Evolutionary conservation across 2,113 vertebrate genomes (phyloP).

Genomic region (Astatotilapia flaviijosephi): DNA sequence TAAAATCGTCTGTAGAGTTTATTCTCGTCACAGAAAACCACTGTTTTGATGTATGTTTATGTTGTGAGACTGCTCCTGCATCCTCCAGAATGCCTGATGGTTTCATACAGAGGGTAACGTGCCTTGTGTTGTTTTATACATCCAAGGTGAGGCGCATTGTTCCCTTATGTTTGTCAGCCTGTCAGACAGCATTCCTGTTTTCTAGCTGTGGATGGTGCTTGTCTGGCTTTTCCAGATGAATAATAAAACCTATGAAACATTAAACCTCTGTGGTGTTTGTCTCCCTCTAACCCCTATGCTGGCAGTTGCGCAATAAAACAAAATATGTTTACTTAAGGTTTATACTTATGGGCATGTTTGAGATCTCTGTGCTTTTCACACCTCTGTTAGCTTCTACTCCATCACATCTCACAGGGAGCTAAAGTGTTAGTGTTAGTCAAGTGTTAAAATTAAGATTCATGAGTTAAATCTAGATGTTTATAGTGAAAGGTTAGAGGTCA

Average conservation of each 20-base stretch:
- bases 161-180: slow-evolving; percentile 3
- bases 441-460: neutral
- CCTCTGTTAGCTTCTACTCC: neutral
- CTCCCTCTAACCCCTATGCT: neutral
- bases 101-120: slow-evolving; percentile 13
- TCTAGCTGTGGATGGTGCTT: neutral
- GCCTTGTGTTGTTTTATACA: slow-evolving; percentile 32
- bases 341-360: neutral
- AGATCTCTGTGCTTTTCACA: neutral
- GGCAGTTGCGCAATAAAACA: accelerated
- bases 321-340: neutral
- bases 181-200: slow-evolving; percentile 12
- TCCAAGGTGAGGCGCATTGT: neutral
- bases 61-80: neutral
- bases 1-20: neutral
- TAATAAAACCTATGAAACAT: slow-evolving; percentile 32
- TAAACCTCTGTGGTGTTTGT: neutral
- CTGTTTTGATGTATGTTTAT: neutral
- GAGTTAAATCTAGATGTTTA: neutral
- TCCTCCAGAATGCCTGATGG: neutral
- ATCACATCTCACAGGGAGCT: neutral
- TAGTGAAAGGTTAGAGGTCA: neutral
- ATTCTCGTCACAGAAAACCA: neutral
- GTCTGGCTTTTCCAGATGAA: slow-evolving; percentile 36
- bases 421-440: neutral